Conservation (phyloP, 2,888 invertebrate species). For the Chaitophorus viminalis region DNA sequence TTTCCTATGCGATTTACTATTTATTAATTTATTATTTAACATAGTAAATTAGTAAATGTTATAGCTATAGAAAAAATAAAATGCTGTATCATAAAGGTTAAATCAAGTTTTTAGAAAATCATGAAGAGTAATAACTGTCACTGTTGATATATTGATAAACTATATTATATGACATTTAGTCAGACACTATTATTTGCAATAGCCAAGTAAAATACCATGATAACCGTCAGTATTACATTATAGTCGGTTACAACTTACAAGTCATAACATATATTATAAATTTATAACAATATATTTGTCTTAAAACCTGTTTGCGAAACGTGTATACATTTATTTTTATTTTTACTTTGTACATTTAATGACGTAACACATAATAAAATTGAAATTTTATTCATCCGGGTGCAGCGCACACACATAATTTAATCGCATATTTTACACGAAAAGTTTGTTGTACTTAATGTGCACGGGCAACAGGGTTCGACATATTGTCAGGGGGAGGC, state of each 20-base stretch:
- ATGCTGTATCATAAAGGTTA: too few species aligned
- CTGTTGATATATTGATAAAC: too few species aligned
- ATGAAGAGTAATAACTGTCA: too few species aligned
- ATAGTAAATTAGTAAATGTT: too few species aligned
- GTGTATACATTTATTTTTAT: neutral
- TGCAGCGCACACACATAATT: neutral
- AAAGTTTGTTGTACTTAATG: conserved; percentile 41
- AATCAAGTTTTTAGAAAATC: too few species aligned
- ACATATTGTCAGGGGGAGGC: conserved; percentile 28
- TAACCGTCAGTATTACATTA: too few species aligned
- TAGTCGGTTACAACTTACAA: neutral
- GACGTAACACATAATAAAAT: neutral
- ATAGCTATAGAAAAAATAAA: too few species aligned
- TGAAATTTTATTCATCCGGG: neutral
- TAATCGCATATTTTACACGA: conserved; percentile 40
- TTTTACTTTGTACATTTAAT: neutral
- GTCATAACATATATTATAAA: neutral
- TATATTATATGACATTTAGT: too few species aligned
- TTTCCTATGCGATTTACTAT: neutral
- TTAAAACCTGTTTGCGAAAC: neutral
- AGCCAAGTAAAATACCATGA: too few species aligned
- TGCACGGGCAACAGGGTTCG: neutral
- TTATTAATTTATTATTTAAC: too few species aligned
- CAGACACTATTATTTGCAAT: too few species aligned
- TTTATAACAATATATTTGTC: neutral